These are phyloP conservation scores for Montipora capitata DNA, from an alignment of 92 coral and sea anemone genomes.

Conservation along the genomic window DNA sequence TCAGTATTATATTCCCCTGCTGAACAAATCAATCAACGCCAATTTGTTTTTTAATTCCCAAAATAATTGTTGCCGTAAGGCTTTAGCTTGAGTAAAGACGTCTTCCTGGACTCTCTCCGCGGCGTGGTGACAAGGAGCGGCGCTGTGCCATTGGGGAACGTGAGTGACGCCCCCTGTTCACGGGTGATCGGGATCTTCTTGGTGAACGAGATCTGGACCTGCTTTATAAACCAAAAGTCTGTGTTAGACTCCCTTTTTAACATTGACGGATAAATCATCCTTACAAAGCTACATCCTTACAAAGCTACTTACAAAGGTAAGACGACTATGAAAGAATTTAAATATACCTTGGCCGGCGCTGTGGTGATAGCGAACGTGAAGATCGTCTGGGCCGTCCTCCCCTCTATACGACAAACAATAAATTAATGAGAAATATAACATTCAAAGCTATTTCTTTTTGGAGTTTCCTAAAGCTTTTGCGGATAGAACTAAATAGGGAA, in stretches of 20 bases:
- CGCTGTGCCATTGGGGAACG: slow-evolving; percentile 77
- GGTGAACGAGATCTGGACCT: slow-evolving; percentile 91
- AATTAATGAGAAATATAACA: background rate
- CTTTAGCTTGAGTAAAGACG: slow-evolving; percentile 58
- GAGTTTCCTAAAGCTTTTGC: too few relatives aligned
- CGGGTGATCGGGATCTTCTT: slow-evolving; percentile 82
- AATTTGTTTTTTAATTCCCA: background rate
- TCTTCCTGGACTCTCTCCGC: slow-evolving; percentile 75
- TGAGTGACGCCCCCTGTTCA: slow-evolving; percentile 64
- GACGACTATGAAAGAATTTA: too few relatives aligned
- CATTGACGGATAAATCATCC: too few relatives aligned
- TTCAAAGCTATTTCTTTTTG: background rate
- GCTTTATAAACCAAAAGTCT: slow-evolving; percentile 6
- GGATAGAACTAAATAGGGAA: too few relatives aligned
- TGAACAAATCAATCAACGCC: background rate
- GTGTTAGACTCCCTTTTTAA: too few relatives aligned
- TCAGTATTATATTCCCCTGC: background rate
- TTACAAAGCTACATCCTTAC: too few relatives aligned
- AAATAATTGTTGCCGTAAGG: background rate
- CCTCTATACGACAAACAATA: slow-evolving; percentile 4
- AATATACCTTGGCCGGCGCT: slow-evolving; percentile 77
- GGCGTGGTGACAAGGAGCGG: slow-evolving; percentile 83
- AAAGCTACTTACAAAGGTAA: too few relatives aligned
- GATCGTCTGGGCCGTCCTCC: slow-evolving; percentile 71
- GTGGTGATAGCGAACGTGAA: slow-evolving; percentile 85